These are phyloP conservation scores for Leptinotarsa defecta DNA, from an alignment of 1,140 invertebrate genomes.

Conservation along the genomic window DNA sequence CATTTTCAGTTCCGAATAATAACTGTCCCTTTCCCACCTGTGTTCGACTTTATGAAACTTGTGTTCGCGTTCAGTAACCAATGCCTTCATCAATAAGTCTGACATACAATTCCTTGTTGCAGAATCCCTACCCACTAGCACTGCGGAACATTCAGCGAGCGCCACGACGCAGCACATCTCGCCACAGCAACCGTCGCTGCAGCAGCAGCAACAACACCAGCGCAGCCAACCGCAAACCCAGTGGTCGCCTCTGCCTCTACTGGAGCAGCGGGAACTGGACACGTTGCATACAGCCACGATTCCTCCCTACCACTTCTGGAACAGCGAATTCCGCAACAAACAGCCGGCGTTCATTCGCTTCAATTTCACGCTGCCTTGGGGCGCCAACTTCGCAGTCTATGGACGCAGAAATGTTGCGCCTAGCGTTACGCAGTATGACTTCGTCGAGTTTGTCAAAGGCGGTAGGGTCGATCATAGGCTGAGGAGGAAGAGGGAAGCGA, in stretches of 20 bases:
- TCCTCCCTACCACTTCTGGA: constrained; percentile 89
- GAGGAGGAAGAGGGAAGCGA: constrained; percentile 58
- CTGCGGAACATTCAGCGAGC: constrained; percentile 66
- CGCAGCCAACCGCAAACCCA: constrained; percentile 69
- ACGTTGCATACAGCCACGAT: constrained; percentile 80
- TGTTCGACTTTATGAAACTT: no score
- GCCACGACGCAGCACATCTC: constrained; percentile 56
- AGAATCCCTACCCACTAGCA: constrained; percentile 72
- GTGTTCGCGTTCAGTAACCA: no score
- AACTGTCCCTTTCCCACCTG: no score
- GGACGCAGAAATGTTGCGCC: constrained; percentile 89
- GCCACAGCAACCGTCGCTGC: constrained; percentile 60
- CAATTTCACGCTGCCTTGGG: constrained; percentile 87
- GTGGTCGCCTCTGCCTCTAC: constrained; percentile 76
- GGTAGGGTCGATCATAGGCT: constrained; percentile 77
- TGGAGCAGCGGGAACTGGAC: constrained; percentile 81
- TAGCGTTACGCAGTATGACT: constrained; percentile 94
- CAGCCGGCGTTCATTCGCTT: constrained; percentile 86
- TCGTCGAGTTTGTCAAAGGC: constrained; percentile 88
- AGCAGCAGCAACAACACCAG: constrained; percentile 68
- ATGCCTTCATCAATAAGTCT: no score
- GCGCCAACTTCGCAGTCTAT: constrained; percentile 92
- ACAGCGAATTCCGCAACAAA: constrained; percentile 85
- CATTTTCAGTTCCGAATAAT: no score
- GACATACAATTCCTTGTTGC: constrained; percentile 39